Percentiles rank a stretch among this genome's conserved stretches.
These are phyloP conservation scores for Xestia rhomboidea DNA, from an alignment of 2,888 invertebrate genomes.

Conservation along the genomic window DNA sequence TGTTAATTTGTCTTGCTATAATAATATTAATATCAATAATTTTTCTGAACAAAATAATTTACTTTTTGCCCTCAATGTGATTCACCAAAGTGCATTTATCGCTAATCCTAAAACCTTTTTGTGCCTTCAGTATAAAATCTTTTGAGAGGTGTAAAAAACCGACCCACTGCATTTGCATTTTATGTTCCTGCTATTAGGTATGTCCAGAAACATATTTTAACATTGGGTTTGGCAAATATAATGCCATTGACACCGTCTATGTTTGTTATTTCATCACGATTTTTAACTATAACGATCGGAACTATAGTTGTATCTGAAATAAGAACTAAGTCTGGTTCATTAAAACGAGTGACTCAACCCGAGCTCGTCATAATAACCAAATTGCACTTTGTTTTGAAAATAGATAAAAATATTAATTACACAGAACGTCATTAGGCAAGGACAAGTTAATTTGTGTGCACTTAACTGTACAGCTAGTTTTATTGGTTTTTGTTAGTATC, in stretches of 20 bases:
- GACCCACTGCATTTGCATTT: slow-evolving; percentile 28
- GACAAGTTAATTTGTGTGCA: slow-evolving; percentile 49
- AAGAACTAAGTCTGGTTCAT: neutral
- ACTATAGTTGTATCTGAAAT: neutral
- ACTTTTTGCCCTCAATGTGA: slow-evolving; percentile 59
- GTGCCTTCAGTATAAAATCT: slow-evolving; percentile 44
- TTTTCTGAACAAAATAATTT: slow-evolving; percentile 42
- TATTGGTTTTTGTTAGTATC: slow-evolving; percentile 33
- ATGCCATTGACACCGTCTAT: neutral
- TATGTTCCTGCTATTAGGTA: slow-evolving; percentile 21
- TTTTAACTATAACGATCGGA: neutral
- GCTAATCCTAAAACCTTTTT: slow-evolving; percentile 60
- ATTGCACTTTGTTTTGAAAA: slow-evolving; percentile 35
- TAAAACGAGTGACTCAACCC: slow-evolving; percentile 7
- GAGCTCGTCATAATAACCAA: neutral
- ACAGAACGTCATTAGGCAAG: slow-evolving; percentile 44
- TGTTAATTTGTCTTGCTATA: slow-evolving; percentile 46
- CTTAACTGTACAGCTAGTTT: slow-evolving; percentile 31
- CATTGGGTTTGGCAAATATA: neutral
- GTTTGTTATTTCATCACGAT: neutral
- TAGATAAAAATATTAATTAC: slow-evolving; percentile 33
- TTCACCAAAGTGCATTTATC: slow-evolving; percentile 68
- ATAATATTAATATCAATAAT: slow-evolving; percentile 26
- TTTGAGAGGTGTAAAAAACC: slow-evolving; percentile 51
- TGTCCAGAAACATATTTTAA: slow-evolving; percentile 18